Percentiles rank a stretch among this genome's conserved stretches.
Conservation (phyloP, 2,888 invertebrate genomes). For the Blastobasis lacticolella region DNA sequence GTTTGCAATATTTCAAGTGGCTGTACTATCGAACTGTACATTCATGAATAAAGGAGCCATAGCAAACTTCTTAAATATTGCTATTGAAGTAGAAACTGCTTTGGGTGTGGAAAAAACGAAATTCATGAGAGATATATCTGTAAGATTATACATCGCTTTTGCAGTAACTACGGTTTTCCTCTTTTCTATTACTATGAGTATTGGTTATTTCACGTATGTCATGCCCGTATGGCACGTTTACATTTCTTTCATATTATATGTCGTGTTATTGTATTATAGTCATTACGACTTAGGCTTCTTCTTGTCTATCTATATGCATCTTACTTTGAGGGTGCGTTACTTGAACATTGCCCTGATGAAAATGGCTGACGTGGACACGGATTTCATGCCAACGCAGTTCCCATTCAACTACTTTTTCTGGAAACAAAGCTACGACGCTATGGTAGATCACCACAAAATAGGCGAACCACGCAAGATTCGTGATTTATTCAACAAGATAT, state of each 20-base stretch:
- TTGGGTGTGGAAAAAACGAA: conserved; percentile 41
- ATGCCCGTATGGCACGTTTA: too few species aligned
- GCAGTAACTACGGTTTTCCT: neutral
- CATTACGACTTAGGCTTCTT: conserved; percentile 34
- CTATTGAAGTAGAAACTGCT: conserved; percentile 38
- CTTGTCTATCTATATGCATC: conserved; percentile 21
- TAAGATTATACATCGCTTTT: conserved; percentile 17
- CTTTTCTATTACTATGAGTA: too few species aligned
- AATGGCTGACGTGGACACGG: conserved; percentile 28
- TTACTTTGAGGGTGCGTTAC: conserved; percentile 36
- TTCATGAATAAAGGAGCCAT: conserved; percentile 29
- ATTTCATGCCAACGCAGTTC: conserved; percentile 36
- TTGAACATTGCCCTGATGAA: conserved; percentile 47
- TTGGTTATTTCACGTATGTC: too few species aligned
- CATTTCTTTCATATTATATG: conserved; percentile 13
- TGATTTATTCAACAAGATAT: conserved; percentile 30
- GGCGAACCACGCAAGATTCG: conserved; percentile 25
- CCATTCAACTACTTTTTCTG: conserved; percentile 37
- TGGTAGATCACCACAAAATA: conserved; percentile 31
- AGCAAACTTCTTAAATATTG: conserved; percentile 25
- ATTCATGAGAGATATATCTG: conserved; percentile 36
- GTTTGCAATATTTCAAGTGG: conserved; percentile 27
- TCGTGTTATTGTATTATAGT: conserved; percentile 28
- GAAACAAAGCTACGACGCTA: conserved; percentile 32
- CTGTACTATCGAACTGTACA: conserved; percentile 29